Percentiles rank a stretch among this genome's conserved stretches.
These are phyloP conservation scores for Empidonax traillii DNA, from an alignment of 2,113 vertebrate species.

Conservation along the genomic window DNA sequence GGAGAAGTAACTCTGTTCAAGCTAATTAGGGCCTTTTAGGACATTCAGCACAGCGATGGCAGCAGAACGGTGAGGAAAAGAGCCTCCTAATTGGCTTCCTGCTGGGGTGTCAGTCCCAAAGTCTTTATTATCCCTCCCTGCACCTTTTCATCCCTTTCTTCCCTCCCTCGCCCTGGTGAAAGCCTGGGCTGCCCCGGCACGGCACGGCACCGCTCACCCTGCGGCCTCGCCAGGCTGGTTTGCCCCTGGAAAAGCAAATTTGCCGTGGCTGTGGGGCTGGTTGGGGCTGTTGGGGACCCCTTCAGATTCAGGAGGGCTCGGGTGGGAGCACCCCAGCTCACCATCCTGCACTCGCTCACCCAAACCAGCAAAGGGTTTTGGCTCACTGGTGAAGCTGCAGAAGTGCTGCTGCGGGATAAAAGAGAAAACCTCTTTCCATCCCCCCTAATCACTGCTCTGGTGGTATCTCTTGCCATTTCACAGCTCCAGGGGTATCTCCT, in stretches of 20 bases:
- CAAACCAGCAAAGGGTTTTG: fast-evolving
- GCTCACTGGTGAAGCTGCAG: fast-evolving
- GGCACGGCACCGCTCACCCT: not conserved
- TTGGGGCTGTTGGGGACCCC: not conserved
- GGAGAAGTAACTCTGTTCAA: slow-evolving; percentile 42
- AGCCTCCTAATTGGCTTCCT: slow-evolving; percentile 73
- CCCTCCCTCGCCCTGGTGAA: not conserved
- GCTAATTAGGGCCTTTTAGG: slow-evolving; percentile 71
- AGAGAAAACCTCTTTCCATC: not conserved
- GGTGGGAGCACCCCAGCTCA: not conserved
- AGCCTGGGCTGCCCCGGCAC: not conserved
- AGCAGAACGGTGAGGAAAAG: slow-evolving; percentile 41
- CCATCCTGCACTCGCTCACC: fast-evolving
- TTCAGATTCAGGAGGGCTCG: fast-evolving
- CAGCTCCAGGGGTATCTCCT: not conserved
- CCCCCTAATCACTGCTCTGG: not conserved
- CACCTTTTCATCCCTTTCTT: slow-evolving; percentile 54
- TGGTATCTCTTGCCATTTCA: fast-evolving
- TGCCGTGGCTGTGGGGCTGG: fast-evolving
- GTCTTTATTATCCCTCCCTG: slow-evolving; percentile 28
- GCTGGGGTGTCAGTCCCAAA: slow-evolving; percentile 60
- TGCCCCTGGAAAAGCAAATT: not conserved
- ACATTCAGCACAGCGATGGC: slow-evolving; percentile 34
- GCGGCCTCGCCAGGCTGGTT: not conserved
- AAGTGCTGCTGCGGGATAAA: fast-evolving